A percentile compares a stretch with the other conserved stretches of the same genome.
Conservation (phyloP, 2,797 vertebrate species). For the Gallinago nigripennis region DNA sequence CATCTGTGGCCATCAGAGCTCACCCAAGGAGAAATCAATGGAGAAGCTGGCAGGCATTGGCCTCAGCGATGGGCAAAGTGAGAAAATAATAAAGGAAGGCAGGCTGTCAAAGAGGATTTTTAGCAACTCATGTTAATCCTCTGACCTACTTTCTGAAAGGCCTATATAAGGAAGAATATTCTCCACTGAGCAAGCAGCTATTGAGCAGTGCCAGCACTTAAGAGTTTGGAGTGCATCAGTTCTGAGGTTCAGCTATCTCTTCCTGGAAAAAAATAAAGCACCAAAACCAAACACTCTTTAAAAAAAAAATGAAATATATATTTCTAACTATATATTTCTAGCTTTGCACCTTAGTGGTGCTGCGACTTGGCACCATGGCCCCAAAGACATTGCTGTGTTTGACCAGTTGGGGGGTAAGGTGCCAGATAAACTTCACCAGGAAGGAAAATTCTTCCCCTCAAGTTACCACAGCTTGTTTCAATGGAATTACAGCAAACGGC, state of each 20-base stretch:
- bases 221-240: slow-evolving; percentile 45
- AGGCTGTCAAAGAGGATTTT: slow-evolving; percentile 63
- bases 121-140: slow-evolving; percentile 35
- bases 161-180: slow-evolving; percentile 69
- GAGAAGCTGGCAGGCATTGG: not conserved
- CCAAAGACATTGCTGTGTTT: not conserved
- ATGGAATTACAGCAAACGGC: not conserved
- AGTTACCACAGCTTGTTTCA: not conserved
- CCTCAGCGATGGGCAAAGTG: not conserved
- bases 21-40: not conserved
- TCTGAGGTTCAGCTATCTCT: slow-evolving; percentile 55
- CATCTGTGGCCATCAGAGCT: not conserved
- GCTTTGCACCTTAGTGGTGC: not conserved
- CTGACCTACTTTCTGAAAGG: slow-evolving; percentile 68
- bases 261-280: slow-evolving; percentile 59
- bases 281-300: not conserved
- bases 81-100: slow-evolving; percentile 43
- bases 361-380: not conserved
- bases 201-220: slow-evolving; percentile 53
- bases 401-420: not conserved
- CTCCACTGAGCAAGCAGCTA: slow-evolving; percentile 59
- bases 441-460: not conserved
- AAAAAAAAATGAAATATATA: not conserved
- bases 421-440: not conserved
- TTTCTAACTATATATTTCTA: not conserved